Evolutionary conservation across 2,113 vertebrate species (phyloP), one percentile per base, ranked within the genome.

Genomic region (Eleginops maclovinus): DNA sequence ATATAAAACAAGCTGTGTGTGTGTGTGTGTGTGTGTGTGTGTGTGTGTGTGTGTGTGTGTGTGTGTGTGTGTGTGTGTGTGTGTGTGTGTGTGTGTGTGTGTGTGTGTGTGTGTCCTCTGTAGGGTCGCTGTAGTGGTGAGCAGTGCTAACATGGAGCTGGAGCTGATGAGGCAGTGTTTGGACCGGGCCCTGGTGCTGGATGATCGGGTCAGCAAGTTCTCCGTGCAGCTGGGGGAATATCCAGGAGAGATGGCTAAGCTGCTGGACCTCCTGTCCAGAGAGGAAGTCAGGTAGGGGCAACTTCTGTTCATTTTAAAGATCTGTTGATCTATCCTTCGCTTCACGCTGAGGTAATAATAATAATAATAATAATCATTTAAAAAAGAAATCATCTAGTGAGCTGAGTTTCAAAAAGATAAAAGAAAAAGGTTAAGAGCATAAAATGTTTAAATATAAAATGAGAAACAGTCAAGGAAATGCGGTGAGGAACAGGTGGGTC

Each of bases 71-170:
- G 13, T 68, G 24, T 75, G n/a, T 70, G 28, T 47, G 2, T 58
- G 4, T 58, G 24, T 70, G 36, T 56, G 16, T 79, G 2, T 61
- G 13, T 68, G 24, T 49, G 6, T 72, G 3, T 63, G 24, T 58
- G 17, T 66, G 15, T 58, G 15, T 76, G 9, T 78, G 22, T 67
- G 28, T 56, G 2, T 65, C 0, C 53, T 24, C 21, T 92, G 55
- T 67, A 98, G 97, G 91, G 96, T 97, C n/a, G 95, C 93, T 4
- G 89, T 98, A 13, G 92, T 96, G 80, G 89, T 96, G 70, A 95
- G 95, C 93, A 97, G 96, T 44, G 96, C 95, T 19, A 97, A 97
- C 87, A 89, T 97, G 94, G 96, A 96, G 36, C 74, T 96, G 54
- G 91, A 94, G 75, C 82, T 97, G 81, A 77, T 96, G 80, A 93